Evolutionary conservation across 2,888 invertebrate genomes (phyloP).

Genomic region (Nomada flava): DNA sequence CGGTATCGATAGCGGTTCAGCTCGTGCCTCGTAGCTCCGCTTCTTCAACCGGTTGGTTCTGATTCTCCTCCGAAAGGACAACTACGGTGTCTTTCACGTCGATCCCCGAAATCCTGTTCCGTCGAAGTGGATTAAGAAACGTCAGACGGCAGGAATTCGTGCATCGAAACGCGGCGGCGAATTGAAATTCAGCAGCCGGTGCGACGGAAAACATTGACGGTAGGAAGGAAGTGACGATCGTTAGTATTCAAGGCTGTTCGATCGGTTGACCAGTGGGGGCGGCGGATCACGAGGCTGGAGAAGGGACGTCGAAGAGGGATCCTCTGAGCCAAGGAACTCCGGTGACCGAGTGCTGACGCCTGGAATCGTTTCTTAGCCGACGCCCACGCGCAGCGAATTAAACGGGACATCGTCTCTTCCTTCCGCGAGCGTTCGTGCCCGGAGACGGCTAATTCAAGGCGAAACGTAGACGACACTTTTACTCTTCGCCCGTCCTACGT

Average conservation of each 20-base stretch:
- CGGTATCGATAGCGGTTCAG: background rate
- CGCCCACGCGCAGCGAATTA: slow-evolving; percentile 77
- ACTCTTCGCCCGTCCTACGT: slow-evolving; percentile 24
- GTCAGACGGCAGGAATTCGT: slow-evolving; percentile 62
- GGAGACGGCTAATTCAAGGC: slow-evolving; percentile 57
- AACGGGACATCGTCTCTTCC: slow-evolving; percentile 81
- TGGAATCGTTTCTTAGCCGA: slow-evolving; percentile 70
- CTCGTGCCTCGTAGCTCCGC: too few relatives aligned
- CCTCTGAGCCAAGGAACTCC: slow-evolving; percentile 79
- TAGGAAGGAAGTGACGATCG: slow-evolving; percentile 83
- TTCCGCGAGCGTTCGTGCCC: slow-evolving; percentile 79
- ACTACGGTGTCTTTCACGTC: background rate
- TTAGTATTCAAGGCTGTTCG: slow-evolving; percentile 80
- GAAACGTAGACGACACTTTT: slow-evolving; percentile 20
- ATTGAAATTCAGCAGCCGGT: slow-evolving; percentile 81
- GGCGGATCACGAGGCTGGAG: slow-evolving; percentile 22
- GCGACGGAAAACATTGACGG: slow-evolving; percentile 77
- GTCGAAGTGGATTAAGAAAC: slow-evolving; percentile 8
- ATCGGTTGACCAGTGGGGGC: slow-evolving; percentile 59
- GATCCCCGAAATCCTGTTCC: background rate
- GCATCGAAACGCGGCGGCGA: slow-evolving; percentile 64
- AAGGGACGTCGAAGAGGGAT: slow-evolving; percentile 51
- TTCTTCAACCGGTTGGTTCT: too few relatives aligned
- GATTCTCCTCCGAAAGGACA: too few relatives aligned
- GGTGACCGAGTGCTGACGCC: slow-evolving; percentile 79